Conservation (phyloP, 2,797 vertebrate species). For the Chelmon rostratus region DNA sequence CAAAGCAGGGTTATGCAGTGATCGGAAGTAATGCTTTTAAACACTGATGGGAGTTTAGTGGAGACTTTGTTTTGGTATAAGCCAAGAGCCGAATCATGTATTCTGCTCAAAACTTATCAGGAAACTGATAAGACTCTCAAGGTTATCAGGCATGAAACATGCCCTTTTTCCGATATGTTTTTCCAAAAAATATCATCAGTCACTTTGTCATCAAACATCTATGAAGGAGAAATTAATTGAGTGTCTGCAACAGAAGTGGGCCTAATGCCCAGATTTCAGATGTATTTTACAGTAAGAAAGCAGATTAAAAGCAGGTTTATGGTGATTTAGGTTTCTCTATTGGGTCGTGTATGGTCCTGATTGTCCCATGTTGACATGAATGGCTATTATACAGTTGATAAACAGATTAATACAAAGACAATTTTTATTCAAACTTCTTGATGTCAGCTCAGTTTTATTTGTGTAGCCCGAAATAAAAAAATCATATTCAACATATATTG, state of each 20-base stretch:
- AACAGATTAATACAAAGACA: not conserved
- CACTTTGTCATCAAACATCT: not conserved
- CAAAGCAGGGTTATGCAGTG: not conserved
- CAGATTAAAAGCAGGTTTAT: not conserved
- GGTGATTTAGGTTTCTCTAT: slow-evolving; percentile 2
- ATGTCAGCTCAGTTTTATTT: not conserved
- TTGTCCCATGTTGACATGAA: not conserved
- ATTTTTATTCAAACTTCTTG: too few relatives aligned
- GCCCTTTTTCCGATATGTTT: not conserved
- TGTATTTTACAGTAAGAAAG: not conserved
- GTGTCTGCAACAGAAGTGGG: not conserved
- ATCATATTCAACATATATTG: not conserved
- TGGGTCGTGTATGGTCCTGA: not conserved
- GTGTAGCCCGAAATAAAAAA: not conserved
- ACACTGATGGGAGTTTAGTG: slow-evolving; percentile 8
- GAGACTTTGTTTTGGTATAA: not conserved
- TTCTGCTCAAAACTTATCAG: not conserved
- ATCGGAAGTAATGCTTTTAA: slow-evolving; percentile 20
- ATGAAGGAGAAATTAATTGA: not conserved
- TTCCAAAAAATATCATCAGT: not conserved
- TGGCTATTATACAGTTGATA: too few relatives aligned
- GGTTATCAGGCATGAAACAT: not conserved
- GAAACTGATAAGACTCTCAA: not conserved
- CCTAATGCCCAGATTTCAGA: not conserved
- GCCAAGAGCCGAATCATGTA: not conserved